Evolutionary conservation across 2,113 vertebrate genomes (phyloP), one percentile per base, ranked within the genome.

Genomic region (Ceyx melanurus): DNA sequence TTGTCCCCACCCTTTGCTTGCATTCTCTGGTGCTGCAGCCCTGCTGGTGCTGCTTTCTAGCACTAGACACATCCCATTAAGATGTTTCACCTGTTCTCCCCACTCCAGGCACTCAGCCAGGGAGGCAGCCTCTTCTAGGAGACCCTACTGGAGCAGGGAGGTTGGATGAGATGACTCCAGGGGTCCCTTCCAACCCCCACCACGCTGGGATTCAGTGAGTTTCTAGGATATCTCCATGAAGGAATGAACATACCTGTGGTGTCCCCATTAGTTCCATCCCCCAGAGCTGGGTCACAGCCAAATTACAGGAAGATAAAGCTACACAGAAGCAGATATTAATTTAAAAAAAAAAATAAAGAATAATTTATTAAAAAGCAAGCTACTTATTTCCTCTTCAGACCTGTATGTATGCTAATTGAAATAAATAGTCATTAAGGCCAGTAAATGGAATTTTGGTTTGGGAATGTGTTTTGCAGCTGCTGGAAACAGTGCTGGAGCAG

Each of bases 351-450:
- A 82, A 84, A 86, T 86, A 85, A 51, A 3, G 42, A 76, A 21
- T 22, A 50, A 50, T 37, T 37, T 37, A 37, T 37, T 37, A 50
- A 48, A 48, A 22, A 50, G 48, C 48, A 92, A 90, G 64, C 51
- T 73, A 73, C 48, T 95, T 4, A 60, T 93, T 95, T 92, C 64
- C 23, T 80, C 64, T 45, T 92, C 60, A 71, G 83, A 75, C 62
- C 15, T 53, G 15, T n/a, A 60, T 50, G 28, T 56, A 51, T 90
- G 62, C 33, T 90, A 81, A 92, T 88, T 70, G 40, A 67, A 86
- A 45, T 64, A 90, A 90, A 71, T 25, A 81, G 48, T 89, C 22
- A 22, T 93, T 77, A 84, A 72, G 62, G 51, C 57, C 46, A 62
- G 75, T 82, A 90, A 82, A 77, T 75, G 56, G 78, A 51, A 75